Evolutionary conservation across 2,888 invertebrate species (phyloP).

Genomic region (Hirtodrosophila histrioides): DNA sequence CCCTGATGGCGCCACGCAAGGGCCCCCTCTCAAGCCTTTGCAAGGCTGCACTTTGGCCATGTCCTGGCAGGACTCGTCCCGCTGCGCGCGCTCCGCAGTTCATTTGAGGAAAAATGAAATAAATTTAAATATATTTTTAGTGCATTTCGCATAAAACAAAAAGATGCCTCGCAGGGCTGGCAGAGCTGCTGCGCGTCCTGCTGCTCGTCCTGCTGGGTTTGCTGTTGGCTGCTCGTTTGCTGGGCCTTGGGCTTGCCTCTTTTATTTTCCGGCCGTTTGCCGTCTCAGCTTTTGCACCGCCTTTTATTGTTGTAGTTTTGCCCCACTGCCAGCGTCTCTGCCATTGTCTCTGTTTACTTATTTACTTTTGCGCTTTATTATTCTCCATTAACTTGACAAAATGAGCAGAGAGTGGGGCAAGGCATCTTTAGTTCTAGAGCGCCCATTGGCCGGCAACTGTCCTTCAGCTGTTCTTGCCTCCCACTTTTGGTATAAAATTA

Average conservation of each 20-base stretch:
- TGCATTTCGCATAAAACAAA: conserved; percentile 81
- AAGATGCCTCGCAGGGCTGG: conserved; percentile 70
- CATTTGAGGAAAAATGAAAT: conserved; percentile 77
- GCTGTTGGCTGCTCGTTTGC: conserved; percentile 47
- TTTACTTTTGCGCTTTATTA: conserved; percentile 80
- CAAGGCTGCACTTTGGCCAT: conserved; percentile 70
- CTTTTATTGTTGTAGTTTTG: conserved; percentile 77
- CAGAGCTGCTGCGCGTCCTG: conserved; percentile 36
- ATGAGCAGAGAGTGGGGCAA: conserved; percentile 53
- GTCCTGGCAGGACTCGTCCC: conserved; percentile 35
- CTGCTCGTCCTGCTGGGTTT: conserved; percentile 31
- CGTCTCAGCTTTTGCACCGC: conserved; percentile 68
- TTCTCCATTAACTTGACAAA: conserved; percentile 79
- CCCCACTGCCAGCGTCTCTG: conserved; percentile 19
- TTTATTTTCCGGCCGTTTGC: conserved; percentile 78
- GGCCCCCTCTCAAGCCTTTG: conserved; percentile 43
- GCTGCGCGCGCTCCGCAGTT: conserved; percentile 55
- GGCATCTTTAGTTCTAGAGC: conserved; percentile 27
- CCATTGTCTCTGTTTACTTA: conserved; percentile 69
- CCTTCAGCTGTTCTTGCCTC: conserved; percentile 9
- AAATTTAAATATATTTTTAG: conserved; percentile 80
- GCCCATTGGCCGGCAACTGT: conserved; percentile 32
- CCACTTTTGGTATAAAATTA: conserved; percentile 39
- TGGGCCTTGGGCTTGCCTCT: conserved; percentile 53
- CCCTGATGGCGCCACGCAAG: conserved; percentile 60